Evolutionary conservation across 2,797 vertebrate genomes (phyloP).

Genomic region (Selene dorsalis): DNA sequence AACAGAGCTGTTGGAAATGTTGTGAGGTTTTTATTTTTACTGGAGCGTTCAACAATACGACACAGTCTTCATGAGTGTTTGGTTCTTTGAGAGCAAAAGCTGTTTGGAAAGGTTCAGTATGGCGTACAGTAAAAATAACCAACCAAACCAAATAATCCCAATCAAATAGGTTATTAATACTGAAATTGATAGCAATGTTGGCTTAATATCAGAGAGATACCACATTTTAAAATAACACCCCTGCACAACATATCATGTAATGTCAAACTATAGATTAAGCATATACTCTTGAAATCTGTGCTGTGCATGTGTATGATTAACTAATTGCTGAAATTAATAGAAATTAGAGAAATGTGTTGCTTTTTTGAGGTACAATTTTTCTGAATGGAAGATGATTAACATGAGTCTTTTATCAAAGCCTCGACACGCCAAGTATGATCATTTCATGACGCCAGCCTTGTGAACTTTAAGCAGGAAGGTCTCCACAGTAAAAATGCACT

Average conservation of each 20-base stretch:
- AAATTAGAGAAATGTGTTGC: neutral
- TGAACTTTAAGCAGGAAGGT: slow-evolving; percentile 36
- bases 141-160: too few relatives aligned
- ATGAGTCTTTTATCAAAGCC: slow-evolving; percentile 9
- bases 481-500: slow-evolving; percentile 59
- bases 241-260: neutral
- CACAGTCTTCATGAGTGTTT: too few relatives aligned
- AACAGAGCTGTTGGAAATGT: neutral
- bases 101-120: too few relatives aligned
- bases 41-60: too few relatives aligned
- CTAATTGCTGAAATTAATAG: neutral
- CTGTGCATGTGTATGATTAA: neutral
- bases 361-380: neutral
- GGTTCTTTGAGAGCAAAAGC: too few relatives aligned
- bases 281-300: neutral
- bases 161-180: too few relatives aligned
- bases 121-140: too few relatives aligned
- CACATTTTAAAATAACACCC: too few relatives aligned
- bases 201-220: too few relatives aligned
- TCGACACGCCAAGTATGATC: slow-evolving; percentile 9
- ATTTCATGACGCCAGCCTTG: slow-evolving; percentile 29
- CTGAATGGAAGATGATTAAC: neutral
- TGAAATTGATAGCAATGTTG: too few relatives aligned
- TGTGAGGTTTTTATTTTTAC: neutral
- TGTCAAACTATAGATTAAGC: neutral